phyloP scores from a whole-genome alignment of 1,140 invertebrate genomes.

The Pomacea maculata region DNA sequence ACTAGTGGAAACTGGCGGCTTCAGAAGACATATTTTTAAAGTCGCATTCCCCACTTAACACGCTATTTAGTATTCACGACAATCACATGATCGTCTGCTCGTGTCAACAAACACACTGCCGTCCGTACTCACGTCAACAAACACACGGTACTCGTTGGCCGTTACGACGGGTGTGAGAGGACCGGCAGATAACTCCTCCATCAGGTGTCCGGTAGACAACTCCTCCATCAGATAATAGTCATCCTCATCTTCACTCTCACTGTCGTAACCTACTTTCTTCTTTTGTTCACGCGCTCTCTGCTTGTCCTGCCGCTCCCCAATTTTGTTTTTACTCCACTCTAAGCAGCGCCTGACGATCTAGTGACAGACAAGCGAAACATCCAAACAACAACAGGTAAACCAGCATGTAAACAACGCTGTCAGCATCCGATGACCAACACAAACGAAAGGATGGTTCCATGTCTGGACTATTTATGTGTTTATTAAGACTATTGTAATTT shows the following conservation, averaged over 20 bases:
- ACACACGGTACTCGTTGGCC: conserved; percentile 9
- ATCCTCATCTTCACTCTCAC: not conserved
- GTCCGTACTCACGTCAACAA: conserved; percentile 1
- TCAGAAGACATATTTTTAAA: no score
- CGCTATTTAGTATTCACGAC: no score
- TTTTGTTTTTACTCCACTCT: conserved; percentile 8
- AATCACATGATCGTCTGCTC: no score
- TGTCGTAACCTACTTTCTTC: not conserved
- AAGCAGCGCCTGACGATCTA: conserved; percentile 15
- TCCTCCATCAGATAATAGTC: conserved; percentile 14
- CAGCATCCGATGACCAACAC: no score
- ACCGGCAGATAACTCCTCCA: not conserved
- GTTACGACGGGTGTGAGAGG: not conserved
- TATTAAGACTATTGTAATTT: no score
- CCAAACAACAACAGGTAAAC: not conserved
- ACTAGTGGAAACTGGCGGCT: no score
- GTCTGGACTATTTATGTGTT: no score
- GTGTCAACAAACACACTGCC: no score
- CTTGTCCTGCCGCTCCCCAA: not conserved
- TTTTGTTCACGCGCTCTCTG: not conserved
- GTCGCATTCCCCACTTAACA: no score
- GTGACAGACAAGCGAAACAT: not conserved
- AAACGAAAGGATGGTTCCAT: no score
- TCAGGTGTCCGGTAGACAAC: not conserved
- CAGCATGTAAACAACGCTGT: no score